Evolutionary conservation across 2,888 invertebrate genomes (phyloP).

Genomic region (Gisinianus flammeolus): DNA sequence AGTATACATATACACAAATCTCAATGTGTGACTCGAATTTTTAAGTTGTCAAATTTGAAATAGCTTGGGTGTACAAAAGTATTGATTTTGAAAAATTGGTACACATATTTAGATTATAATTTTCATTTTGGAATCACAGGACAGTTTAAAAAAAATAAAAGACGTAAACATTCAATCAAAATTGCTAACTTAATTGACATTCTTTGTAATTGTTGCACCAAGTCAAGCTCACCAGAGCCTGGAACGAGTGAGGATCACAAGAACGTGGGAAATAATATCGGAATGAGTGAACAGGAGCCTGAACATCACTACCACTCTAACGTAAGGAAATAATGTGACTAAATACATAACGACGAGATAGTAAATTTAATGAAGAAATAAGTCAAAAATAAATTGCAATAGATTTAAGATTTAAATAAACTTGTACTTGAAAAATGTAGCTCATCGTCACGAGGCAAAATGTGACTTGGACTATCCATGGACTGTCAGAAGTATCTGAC

Average conservation of each 20-base stretch:
- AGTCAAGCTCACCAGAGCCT: not conserved
- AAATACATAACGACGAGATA: not conserved
- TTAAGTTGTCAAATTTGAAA: too few relatives aligned
- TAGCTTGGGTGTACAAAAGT: too few relatives aligned
- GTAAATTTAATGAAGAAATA: not conserved
- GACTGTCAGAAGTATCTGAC: not conserved
- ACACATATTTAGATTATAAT: too few relatives aligned
- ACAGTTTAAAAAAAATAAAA: too few relatives aligned
- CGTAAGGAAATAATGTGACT: slow-evolving; percentile 6
- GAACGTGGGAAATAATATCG: not conserved
- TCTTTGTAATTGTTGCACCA: slow-evolving; percentile 17
- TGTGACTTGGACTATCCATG: slow-evolving; percentile 33
- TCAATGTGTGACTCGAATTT: too few relatives aligned
- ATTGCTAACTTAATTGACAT: slow-evolving; percentile 21
- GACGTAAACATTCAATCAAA: too few relatives aligned
- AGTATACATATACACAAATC: too few relatives aligned
- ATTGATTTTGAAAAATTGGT: too few relatives aligned
- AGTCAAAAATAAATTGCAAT: not conserved
- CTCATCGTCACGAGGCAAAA: slow-evolving; percentile 18
- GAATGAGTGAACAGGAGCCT: not conserved
- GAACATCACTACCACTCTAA: slow-evolving; percentile 20
- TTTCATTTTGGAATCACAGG: too few relatives aligned
- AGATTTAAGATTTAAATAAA: not conserved
- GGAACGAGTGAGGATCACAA: not conserved
- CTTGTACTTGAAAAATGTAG: not conserved